A percentile compares a stretch with the other conserved stretches of the same genome.
phyloP scores from a whole-genome alignment of 2,797 vertebrate species.

The Pangasius djambal region DNA sequence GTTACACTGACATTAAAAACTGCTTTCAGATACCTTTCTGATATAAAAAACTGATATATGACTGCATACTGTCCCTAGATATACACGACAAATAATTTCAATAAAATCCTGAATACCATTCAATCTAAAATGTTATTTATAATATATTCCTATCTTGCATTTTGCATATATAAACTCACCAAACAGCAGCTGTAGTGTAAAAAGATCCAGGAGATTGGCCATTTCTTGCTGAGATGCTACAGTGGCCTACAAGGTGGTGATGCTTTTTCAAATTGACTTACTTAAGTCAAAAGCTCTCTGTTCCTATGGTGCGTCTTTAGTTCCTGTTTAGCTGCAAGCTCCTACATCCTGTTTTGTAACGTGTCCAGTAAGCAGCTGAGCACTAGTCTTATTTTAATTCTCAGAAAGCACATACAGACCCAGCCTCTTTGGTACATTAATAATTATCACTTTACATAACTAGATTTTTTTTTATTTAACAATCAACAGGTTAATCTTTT shows the following conservation, averaged over 20 bases:
- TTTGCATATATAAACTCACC: background rate
- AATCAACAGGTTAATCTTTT: background rate
- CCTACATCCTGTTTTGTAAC: background rate
- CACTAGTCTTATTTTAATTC: background rate
- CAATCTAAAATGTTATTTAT: background rate
- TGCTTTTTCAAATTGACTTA: background rate
- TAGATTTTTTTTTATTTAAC: background rate
- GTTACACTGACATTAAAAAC: background rate
- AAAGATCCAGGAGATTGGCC: background rate
- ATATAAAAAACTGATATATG: background rate
- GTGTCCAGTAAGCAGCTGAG: background rate
- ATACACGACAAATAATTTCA: background rate
- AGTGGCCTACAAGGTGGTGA: background rate
- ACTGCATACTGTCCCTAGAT: background rate
- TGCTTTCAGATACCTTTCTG: background rate
- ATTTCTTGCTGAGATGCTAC: background rate
- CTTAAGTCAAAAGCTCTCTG: background rate
- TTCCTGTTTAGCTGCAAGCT: background rate
- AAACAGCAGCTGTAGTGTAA: background rate
- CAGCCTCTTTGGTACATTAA: background rate
- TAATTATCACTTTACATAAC: background rate
- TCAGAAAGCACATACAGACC: background rate
- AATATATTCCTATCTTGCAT: background rate
- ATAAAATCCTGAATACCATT: background rate
- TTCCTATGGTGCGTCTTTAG: background rate